These are phyloP conservation scores for Neopelma chrysocephalum DNA, from an alignment of 2,797 vertebrate species.

Conservation along the genomic window DNA sequence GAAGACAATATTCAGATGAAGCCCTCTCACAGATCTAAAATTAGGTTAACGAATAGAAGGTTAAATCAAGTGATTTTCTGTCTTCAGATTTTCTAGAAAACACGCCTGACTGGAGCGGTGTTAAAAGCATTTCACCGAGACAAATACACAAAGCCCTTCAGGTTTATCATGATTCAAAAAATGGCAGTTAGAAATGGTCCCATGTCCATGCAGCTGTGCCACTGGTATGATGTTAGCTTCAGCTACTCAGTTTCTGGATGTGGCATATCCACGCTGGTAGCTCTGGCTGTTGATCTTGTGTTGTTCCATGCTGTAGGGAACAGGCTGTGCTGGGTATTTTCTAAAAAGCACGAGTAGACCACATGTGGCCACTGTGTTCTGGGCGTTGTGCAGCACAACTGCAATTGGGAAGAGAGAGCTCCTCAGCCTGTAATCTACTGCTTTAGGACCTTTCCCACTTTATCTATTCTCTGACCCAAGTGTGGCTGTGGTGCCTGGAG, in stretches of 20 bases:
- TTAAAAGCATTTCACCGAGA: neutral
- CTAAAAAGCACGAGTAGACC: neutral
- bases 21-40: constrained; percentile 83
- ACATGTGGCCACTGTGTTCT: neutral
- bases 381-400: neutral
- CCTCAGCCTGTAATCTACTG: neutral
- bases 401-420: neutral
- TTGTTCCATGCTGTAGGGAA: neutral
- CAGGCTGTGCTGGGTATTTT: neutral
- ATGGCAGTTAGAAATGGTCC: neutral
- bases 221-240: neutral
- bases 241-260: neutral
- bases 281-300: neutral
- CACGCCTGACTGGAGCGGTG: neutral
- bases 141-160: neutral
- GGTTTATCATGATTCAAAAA: neutral
- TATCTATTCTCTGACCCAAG: neutral
- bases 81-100: neutral
- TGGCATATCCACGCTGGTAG: neutral
- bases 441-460: neutral
- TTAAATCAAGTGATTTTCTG: neutral
- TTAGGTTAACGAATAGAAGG: neutral
- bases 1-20: constrained; percentile 81
- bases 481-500: neutral
- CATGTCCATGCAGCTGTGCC: neutral